Conservation (phyloP, 2,113 vertebrate genomes). For the Phylloscopus trochilus region DNA sequence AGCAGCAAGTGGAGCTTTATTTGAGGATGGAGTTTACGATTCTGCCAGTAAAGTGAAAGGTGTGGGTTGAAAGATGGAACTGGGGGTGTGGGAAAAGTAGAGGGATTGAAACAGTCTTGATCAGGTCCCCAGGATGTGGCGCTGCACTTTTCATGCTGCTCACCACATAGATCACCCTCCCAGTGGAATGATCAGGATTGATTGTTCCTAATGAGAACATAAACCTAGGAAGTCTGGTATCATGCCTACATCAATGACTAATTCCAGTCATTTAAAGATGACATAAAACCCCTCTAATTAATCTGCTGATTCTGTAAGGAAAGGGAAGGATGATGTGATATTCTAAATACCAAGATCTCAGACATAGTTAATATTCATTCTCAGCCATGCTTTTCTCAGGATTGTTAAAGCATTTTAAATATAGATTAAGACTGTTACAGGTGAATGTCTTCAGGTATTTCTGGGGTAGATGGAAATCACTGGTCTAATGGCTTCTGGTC, state of each 20-base stretch:
- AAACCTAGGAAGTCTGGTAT: not conserved
- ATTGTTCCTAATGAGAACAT: conserved; percentile 13
- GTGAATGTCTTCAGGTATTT: not conserved
- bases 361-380: not conserved
- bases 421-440: not conserved
- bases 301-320: not conserved
- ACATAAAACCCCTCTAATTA: not conserved
- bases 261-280: conserved; percentile 12
- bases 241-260: not conserved
- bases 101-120: not conserved
- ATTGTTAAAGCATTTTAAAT: not conserved
- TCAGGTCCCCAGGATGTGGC: not conserved
- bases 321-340: not conserved
- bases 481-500: not conserved
- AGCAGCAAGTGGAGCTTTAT: not conserved
- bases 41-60: not conserved
- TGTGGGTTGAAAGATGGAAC: not conserved
- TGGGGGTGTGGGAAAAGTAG: not conserved
- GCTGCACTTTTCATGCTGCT: not conserved
- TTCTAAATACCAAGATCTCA: conserved; percentile 1
- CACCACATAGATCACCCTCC: not conserved
- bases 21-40: not conserved
- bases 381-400: not conserved
- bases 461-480: not conserved
- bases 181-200: not conserved